Percentiles rank a stretch among this genome's conserved stretches.
Conservation (phyloP, 2,888 invertebrate genomes). For the Athrips mouffetella region DNA sequence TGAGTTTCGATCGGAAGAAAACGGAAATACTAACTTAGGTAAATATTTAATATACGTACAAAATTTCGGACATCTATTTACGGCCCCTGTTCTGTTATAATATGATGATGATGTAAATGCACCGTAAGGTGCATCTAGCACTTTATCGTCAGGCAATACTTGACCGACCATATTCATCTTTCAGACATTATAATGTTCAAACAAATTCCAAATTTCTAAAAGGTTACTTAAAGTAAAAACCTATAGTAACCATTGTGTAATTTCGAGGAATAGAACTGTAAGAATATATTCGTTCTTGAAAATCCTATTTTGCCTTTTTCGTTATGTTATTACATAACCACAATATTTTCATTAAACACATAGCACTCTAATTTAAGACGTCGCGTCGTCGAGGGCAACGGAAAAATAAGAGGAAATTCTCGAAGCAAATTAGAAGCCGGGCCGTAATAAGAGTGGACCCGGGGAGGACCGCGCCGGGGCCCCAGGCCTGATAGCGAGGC, state of each 20-base stretch:
- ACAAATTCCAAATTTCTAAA: too few relatives aligned
- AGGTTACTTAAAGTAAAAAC: too few relatives aligned
- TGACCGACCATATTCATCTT: too few relatives aligned
- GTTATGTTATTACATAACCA: not conserved
- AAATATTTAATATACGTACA: too few relatives aligned
- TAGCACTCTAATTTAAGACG: slow-evolving; percentile 12
- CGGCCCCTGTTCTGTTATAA: too few relatives aligned
- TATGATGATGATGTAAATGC: too few relatives aligned
- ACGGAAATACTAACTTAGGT: not conserved
- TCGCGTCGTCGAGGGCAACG: slow-evolving; percentile 37
- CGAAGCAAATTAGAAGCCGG: slow-evolving; percentile 63
- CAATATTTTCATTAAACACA: slow-evolving; percentile 5
- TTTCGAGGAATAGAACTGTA: not conserved
- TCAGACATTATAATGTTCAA: too few relatives aligned
- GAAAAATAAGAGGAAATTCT: slow-evolving; percentile 57
- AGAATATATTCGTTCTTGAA: not conserved
- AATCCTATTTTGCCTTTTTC: too few relatives aligned
- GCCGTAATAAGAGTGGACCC: slow-evolving; percentile 66
- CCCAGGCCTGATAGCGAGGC: slow-evolving; percentile 49
- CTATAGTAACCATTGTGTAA: too few relatives aligned
- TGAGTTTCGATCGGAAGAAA: not conserved
- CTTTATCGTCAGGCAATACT: too few relatives aligned
- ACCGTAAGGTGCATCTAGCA: too few relatives aligned
- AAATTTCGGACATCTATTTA: too few relatives aligned
- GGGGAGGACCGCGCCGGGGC: slow-evolving; percentile 31